Conservation (phyloP, 1,140 invertebrate genomes). For the Neoseiulus cucumeris region DNA sequence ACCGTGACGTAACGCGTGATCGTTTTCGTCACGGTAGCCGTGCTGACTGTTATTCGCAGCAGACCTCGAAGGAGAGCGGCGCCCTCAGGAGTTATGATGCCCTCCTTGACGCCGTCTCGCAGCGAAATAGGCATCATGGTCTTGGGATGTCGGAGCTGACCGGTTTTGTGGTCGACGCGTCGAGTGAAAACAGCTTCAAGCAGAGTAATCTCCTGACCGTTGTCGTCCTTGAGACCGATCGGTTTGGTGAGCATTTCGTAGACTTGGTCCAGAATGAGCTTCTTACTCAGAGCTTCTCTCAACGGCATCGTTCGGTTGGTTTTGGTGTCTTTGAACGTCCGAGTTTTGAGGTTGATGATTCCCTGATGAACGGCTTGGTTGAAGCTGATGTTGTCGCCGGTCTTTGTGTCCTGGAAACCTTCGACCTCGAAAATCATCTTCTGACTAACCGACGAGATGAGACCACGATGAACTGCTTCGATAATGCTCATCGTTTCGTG, state of each 20-base stretch:
- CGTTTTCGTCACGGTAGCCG: conserved; percentile 58
- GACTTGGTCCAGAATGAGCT: conserved; percentile 43
- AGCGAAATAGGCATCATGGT: conserved; percentile 54
- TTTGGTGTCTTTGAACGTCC: conserved; percentile 48
- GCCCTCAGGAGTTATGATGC: conserved; percentile 61
- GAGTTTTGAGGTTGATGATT: conserved; percentile 49
- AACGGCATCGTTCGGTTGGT: conserved; percentile 50
- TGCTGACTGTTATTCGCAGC: conserved; percentile 59
- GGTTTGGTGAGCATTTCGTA: conserved; percentile 59
- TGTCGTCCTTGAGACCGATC: conserved; percentile 49
- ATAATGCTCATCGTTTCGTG: conserved; percentile 44
- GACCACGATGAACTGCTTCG: conserved; percentile 61
- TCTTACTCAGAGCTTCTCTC: conserved; percentile 30
- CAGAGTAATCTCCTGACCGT: conserved; percentile 49
- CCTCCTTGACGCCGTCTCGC: conserved; percentile 59
- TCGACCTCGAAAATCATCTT: conserved; percentile 78
- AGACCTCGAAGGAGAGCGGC: conserved; percentile 58
- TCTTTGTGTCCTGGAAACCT: conserved; percentile 62
- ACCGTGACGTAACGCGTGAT: conserved; percentile 55
- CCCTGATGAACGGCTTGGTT: conserved; percentile 60
- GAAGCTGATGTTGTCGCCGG: conserved; percentile 60
- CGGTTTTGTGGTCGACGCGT: conserved; percentile 60
- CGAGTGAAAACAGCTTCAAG: conserved; percentile 63
- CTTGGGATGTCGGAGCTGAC: conserved; percentile 55
- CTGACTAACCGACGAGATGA: conserved; percentile 65